Percentiles rank a stretch among this genome's conserved stretches.
Evolutionary conservation across 2,113 vertebrate species (phyloP).

Genomic region (Pseudolaguvia tuberculata): DNA sequence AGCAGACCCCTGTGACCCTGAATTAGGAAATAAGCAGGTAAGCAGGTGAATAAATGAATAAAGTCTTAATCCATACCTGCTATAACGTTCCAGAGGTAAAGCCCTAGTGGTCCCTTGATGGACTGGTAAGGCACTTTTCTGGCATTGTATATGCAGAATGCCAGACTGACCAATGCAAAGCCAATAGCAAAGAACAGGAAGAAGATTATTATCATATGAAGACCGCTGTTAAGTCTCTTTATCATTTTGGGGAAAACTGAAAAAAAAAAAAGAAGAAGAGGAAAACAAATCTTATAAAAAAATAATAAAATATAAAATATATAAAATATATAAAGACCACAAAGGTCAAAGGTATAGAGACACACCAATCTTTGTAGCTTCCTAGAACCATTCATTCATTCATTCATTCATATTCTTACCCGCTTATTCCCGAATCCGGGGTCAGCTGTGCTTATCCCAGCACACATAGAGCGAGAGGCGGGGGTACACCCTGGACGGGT

Average conservation of each 20-base stretch:
- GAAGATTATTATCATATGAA: constrained; percentile 83
- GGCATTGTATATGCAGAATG: constrained; percentile 88
- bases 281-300: neutral
- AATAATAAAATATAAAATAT: too few species aligned
- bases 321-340: neutral
- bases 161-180: constrained; percentile 84
- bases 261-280: constrained; percentile 46
- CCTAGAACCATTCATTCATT: too few species aligned
- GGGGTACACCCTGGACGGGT: too few species aligned
- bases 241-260: constrained; percentile 90
- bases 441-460: too few species aligned
- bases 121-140: constrained; percentile 88
- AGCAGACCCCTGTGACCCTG: too few species aligned
- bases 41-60: too few species aligned
- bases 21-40: too few species aligned
- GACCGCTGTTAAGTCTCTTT: constrained; percentile 76
- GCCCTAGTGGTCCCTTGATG: constrained; percentile 86
- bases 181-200: constrained; percentile 80
- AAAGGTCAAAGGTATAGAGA: neutral
- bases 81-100: constrained; percentile 90
- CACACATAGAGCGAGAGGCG: too few species aligned
- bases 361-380: too few species aligned
- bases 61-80: too few species aligned
- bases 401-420: too few species aligned
- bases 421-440: too few species aligned